These are phyloP conservation scores for Tachuris rubrigastra DNA, from an alignment of 2,113 vertebrate genomes.

Conservation along the genomic window DNA sequence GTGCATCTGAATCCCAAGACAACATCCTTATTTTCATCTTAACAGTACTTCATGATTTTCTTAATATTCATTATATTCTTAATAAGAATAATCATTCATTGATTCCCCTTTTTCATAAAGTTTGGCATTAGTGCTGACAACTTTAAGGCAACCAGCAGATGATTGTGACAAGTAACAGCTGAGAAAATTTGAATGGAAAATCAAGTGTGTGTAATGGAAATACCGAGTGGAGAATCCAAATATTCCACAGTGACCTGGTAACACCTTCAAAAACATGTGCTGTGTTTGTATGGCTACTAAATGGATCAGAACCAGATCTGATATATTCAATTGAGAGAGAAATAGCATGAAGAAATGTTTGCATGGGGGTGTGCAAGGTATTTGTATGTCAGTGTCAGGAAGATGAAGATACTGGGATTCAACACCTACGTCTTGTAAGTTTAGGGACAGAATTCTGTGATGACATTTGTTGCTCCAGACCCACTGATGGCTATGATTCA, in stretches of 20 bases:
- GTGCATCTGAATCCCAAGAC: background rate
- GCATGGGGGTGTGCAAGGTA: background rate
- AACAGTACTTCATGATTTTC: background rate
- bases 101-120: background rate
- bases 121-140: background rate
- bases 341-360: background rate
- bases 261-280: background rate
- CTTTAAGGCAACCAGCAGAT: background rate
- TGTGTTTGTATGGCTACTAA: background rate
- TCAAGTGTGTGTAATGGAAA: background rate
- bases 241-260: background rate
- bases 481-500: background rate
- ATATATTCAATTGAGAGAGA: background rate
- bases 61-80: background rate
- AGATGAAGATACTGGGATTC: background rate
- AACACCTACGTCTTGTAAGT: background rate
- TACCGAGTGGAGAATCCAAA: background rate
- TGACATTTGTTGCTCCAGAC: background rate
- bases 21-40: background rate
- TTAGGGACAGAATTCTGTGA: background rate
- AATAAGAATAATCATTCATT: background rate
- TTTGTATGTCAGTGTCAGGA: background rate
- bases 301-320: background rate
- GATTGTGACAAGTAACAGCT: background rate
- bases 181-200: background rate